Conservation (phyloP, 1,140 invertebrate species). For the Drosophila baimaii region DNA sequence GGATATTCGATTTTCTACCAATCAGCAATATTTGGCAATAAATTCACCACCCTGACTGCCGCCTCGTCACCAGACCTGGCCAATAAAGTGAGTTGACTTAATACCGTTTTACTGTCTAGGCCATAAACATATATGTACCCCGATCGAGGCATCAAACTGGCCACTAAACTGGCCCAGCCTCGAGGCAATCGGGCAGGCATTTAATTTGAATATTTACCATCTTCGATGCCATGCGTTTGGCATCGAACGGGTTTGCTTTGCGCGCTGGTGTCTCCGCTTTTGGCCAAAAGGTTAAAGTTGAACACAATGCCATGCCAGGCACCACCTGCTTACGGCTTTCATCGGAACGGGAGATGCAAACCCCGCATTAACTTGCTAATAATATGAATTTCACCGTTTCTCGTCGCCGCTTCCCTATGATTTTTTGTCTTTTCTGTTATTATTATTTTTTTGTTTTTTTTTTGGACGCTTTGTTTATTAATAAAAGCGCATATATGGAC, state of each 20-base stretch:
- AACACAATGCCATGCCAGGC: conserved; percentile 35
- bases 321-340: conserved; percentile 46
- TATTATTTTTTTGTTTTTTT: conserved; percentile 16
- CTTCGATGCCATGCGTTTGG: conserved; percentile 32
- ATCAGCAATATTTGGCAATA: conserved; percentile 46
- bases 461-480: conserved; percentile 66
- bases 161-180: conserved; percentile 62
- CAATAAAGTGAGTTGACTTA: conserved; percentile 61
- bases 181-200: conserved; percentile 58
- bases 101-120: conserved; percentile 69
- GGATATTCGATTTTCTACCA: neutral
- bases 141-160: conserved; percentile 40
- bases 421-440: conserved; percentile 24
- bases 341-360: conserved; percentile 34
- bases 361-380: conserved; percentile 51
- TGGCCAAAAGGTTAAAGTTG: conserved; percentile 73
- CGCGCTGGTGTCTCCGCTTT: conserved; percentile 40
- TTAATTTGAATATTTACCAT: conserved; percentile 60
- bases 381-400: conserved; percentile 56
- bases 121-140: conserved; percentile 60
- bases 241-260: conserved; percentile 65
- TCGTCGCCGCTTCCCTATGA: conserved; percentile 27
- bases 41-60: conserved; percentile 36
- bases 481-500: conserved; percentile 68
- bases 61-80: conserved; percentile 22